phyloP scores from a whole-genome alignment of 2,113 vertebrate genomes.

The Corythaixoides concolor region DNA sequence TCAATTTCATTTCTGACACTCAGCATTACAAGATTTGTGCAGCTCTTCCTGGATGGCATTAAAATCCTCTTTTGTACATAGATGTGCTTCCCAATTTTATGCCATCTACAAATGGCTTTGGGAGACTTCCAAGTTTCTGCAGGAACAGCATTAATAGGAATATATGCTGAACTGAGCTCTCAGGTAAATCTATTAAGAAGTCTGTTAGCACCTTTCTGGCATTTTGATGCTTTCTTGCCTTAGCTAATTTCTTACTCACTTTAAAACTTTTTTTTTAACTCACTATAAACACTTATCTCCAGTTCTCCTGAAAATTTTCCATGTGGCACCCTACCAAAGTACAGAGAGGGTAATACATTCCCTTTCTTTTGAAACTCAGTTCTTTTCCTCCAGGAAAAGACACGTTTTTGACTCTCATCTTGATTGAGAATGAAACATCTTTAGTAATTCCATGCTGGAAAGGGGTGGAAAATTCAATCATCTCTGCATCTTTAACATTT shows the following conservation, averaged over 20 bases:
- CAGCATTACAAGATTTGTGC: slow-evolving; percentile 25
- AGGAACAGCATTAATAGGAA: not conserved
- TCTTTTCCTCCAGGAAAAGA: not conserved
- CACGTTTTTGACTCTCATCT: not conserved
- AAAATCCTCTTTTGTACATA: not conserved
- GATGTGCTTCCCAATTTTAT: not conserved
- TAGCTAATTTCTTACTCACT: not conserved
- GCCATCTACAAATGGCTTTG: not conserved
- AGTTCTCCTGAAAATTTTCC: not conserved
- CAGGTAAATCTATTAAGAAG: not conserved
- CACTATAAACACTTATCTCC: not conserved
- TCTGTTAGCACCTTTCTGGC: not conserved
- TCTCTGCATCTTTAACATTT: not conserved
- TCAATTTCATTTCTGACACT: slow-evolving; percentile 21
- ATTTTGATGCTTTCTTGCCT: not conserved
- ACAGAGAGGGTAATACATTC: not conserved
- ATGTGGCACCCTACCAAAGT: not conserved
- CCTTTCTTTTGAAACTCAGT: not conserved
- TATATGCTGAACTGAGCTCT: not conserved
- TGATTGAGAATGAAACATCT: not conserved
- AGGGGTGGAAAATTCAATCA: not conserved
- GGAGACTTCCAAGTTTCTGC: not conserved
- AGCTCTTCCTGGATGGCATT: not conserved
- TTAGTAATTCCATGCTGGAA: not conserved
- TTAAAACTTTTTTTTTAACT: not conserved